Evolutionary conservation across 2,113 vertebrate genomes (phyloP).

Genomic region (Mungos mungo): DNA sequence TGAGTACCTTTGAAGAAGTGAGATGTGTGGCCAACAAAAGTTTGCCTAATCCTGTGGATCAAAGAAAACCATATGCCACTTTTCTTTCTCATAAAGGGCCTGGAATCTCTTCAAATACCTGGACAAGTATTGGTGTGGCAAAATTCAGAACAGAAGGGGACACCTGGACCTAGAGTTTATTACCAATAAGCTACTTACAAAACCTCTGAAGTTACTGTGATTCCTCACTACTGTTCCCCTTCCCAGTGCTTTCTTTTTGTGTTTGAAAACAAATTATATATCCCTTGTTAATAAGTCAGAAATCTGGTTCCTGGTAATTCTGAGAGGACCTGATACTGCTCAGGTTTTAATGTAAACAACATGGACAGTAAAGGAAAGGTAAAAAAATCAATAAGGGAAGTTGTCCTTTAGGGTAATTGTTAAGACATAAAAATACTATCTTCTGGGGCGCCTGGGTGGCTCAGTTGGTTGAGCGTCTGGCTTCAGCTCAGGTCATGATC

Average conservation of each 20-base stretch:
- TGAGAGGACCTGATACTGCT: not conserved
- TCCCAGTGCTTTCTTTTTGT: not conserved
- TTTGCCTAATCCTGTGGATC: not conserved
- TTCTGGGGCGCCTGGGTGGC: no score
- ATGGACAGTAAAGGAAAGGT: not conserved
- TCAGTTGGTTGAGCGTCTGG: no score
- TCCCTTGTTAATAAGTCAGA: not conserved
- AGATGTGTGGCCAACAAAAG: not conserved
- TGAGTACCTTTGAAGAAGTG: not conserved
- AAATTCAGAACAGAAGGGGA: not conserved
- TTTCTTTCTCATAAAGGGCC: not conserved
- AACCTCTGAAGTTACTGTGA: not conserved
- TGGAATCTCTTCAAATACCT: constrained; percentile 2
- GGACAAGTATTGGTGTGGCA: not conserved
- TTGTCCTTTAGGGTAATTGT: not conserved
- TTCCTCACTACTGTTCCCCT: not conserved
- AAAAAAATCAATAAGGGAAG: not conserved
- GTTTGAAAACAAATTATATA: not conserved
- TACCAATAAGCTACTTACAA: not conserved
- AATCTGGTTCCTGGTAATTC: not conserved
- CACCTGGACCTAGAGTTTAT: not conserved
- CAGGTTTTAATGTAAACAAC: not conserved
- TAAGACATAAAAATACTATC: not conserved
- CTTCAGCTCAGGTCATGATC: no score
- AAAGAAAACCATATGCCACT: not conserved